These are phyloP conservation scores for Psococerastis gibbosa DNA, from an alignment of 2,888 invertebrate genomes.

Conservation along the genomic window DNA sequence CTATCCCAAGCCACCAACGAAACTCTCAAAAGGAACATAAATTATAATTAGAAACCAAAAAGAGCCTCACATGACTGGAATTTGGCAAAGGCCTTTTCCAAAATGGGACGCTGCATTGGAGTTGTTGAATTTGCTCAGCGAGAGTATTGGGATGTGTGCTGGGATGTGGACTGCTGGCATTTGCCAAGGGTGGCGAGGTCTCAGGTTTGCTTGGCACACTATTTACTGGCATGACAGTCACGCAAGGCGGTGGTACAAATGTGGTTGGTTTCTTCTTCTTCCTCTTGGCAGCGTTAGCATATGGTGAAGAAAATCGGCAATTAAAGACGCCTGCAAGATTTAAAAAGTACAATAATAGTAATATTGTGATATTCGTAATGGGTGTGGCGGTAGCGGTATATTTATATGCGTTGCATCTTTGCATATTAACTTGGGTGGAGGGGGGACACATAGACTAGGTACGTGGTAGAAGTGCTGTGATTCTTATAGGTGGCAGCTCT, in stretches of 20 bases:
- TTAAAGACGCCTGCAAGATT: constrained; percentile 79
- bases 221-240: constrained; percentile 11
- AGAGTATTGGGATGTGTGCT: neutral
- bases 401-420: too few relatives aligned
- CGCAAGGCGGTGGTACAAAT: constrained; percentile 55
- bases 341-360: too few relatives aligned
- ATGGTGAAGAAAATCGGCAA: constrained; percentile 62
- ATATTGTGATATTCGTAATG: too few relatives aligned
- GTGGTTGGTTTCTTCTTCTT: constrained; percentile 84
- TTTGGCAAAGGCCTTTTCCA: constrained; percentile 52
- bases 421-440: too few relatives aligned
- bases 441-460: too few relatives aligned
- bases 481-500: too few relatives aligned
- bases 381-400: too few relatives aligned
- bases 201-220: constrained; percentile 12
- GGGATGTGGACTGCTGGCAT: neutral
- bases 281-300: constrained; percentile 30
- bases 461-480: too few relatives aligned
- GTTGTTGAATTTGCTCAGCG: neutral
- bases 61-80: neutral
- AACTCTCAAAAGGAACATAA: too few relatives aligned
- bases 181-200: neutral
- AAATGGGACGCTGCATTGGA: constrained; percentile 35
- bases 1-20: too few relatives aligned
- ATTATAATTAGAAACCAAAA: too few relatives aligned